These are phyloP conservation scores for Tipula confusa DNA, from an alignment of 2,888 invertebrate species.

Conservation along the genomic window DNA sequence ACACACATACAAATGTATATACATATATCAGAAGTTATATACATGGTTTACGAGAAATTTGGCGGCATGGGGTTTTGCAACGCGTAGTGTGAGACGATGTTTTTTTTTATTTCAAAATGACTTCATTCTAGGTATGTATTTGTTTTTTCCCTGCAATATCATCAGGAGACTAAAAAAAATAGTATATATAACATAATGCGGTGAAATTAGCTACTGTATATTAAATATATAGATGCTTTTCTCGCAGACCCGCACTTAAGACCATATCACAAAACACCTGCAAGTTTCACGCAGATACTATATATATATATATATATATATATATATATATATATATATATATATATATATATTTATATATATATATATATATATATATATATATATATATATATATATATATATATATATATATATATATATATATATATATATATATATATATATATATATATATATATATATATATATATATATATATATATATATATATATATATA, in stretches of 20 bases:
- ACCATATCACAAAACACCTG: background rate
- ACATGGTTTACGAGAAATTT: background rate
- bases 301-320: no score
- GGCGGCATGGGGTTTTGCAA: background rate
- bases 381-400: no score
- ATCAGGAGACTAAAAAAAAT: background rate
- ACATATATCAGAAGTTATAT: background rate
- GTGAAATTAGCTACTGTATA: background rate
- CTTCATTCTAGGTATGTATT: background rate
- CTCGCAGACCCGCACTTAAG: background rate
- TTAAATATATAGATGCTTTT: background rate
- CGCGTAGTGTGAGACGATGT: background rate
- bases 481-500: no score
- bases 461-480: no score
- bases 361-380: no score
- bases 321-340: no score
- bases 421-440: no score
- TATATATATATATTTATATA: no score
- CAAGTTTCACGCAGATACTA: background rate
- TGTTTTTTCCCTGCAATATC: background rate
- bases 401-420: no score
- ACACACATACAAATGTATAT: background rate
- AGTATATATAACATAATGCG: background rate
- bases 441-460: no score
- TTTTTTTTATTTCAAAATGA: background rate